Base-by-base conservation (phyloP, 2,113 vertebrate species). In the Oxygymnocypris stewartii region DNA sequence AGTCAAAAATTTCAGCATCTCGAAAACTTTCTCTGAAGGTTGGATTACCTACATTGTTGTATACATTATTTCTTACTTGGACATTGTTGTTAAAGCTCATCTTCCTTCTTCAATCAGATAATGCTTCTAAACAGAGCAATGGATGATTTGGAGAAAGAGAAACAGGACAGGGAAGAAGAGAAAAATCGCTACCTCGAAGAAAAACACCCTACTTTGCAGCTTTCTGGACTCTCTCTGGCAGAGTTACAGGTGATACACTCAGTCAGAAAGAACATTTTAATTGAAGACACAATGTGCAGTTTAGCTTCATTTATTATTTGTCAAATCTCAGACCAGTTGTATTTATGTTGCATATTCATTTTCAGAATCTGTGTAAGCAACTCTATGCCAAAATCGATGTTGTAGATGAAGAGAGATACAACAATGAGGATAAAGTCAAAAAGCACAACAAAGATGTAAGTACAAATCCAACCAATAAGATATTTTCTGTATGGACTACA, bases 21-120 rank as follows among this genome's bases (percentile, higher is more conserved):
- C 95, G 97, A 31, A 97, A 97, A 90, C 94, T 97, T 75, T 96
- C 96, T 85, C 91, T 97, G 71, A 97, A 97, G 95, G 97, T 97
- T 88, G 86, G 71, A 31, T 47, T 47, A 61, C 1, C 23, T 49
- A 44, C 6, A 14, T 79, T 67, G 8, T 61, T 3, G 20, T n/a
- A 61, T 6, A 42, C 12, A 18, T 51, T 80, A 3, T 61, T 73
- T 63, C 0, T 23, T 40, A 40, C 12, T 59, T 59, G n/a, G 35
- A 57, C 81, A 31, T 25, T 57, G 9, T 61, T 31, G 16, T 59
- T 69, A 35, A 80, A 16, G 16, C 49, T 63, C 9, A 14, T 51
- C 6, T 85, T 54, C 13, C 23, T 35, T 54, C 6, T 78, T 59
- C 25, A 7, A 82, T 54, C 51, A 93, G 92, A 91, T 90, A 74